Conservation (phyloP, 2,888 invertebrate genomes). For the Timandra comae region DNA sequence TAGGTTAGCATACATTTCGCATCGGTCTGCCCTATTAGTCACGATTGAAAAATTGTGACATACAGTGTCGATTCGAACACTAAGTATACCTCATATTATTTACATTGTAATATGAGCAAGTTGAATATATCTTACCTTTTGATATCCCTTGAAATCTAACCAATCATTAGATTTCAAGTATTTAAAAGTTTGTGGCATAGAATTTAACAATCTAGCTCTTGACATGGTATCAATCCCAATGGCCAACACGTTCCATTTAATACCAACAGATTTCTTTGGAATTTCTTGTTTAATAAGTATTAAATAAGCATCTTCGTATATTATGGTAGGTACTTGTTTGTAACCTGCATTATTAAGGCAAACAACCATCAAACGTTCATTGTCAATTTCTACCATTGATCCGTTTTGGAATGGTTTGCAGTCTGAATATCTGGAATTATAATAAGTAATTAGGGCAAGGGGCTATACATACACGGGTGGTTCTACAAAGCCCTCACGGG, state of each 20-base stretch:
- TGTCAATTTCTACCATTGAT: conserved; percentile 20
- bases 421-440: conserved; percentile 36
- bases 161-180: conserved; percentile 81
- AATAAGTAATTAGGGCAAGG: no score
- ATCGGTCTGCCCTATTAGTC: no score
- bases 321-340: conserved; percentile 10
- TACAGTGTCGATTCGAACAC: no score
- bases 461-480: no score
- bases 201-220: conserved; percentile 82
- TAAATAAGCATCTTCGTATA: conserved; percentile 42
- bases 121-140: conserved; percentile 19
- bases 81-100: no score
- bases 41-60: no score
- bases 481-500: no score
- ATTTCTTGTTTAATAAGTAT: conserved; percentile 30
- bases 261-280: background rate
- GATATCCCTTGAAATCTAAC: conserved; percentile 76
- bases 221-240: conserved; percentile 91
- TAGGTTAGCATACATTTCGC: no score
- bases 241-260: conserved; percentile 78
- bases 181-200: conserved; percentile 83
- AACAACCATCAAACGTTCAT: conserved; percentile 40
- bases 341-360: conserved; percentile 25
- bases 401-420: conserved; percentile 34
- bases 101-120: no score